Conservation (phyloP, 2,113 vertebrate species). For the Psephotus haematonotus region DNA sequence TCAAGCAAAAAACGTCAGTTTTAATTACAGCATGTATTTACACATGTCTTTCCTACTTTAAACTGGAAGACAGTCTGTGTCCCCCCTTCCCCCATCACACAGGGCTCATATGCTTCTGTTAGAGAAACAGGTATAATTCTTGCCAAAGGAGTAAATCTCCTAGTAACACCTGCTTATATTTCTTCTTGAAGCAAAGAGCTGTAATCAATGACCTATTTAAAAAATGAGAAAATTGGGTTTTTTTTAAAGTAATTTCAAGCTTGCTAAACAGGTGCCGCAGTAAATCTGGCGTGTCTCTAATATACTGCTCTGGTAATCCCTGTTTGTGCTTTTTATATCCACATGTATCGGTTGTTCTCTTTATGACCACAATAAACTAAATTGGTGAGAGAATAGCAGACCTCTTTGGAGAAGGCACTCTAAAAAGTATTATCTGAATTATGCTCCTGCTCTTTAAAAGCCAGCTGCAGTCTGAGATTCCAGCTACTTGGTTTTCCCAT, state of each 20-base stretch:
- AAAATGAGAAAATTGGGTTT: not conserved
- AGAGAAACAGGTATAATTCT: not conserved
- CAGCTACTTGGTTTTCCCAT: not conserved
- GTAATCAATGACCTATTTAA: not conserved
- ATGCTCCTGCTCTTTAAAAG: not conserved
- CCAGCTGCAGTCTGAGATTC: not conserved
- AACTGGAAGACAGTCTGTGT: not conserved
- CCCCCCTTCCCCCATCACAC: not conserved
- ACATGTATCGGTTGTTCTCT: not conserved
- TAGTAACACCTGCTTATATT: not conserved
- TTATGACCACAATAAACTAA: not conserved
- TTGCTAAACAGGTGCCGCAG: not conserved
- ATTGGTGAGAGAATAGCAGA: not conserved
- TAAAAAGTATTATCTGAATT: not conserved
- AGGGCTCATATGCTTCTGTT: not conserved
- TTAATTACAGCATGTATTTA: constrained; percentile 48
- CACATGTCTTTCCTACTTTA: not conserved
- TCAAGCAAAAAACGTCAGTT: not conserved
- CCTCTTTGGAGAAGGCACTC: not conserved
- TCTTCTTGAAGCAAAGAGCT: not conserved
- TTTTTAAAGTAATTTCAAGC: constrained; percentile 5
- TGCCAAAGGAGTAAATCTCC: not conserved
- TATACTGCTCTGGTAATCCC: not conserved
- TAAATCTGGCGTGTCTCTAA: constrained; percentile 27
- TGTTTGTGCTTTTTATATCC: not conserved